Evolutionary conservation across 2,113 vertebrate species (phyloP).

Genomic region (Neomonachus schauinslandi): DNA sequence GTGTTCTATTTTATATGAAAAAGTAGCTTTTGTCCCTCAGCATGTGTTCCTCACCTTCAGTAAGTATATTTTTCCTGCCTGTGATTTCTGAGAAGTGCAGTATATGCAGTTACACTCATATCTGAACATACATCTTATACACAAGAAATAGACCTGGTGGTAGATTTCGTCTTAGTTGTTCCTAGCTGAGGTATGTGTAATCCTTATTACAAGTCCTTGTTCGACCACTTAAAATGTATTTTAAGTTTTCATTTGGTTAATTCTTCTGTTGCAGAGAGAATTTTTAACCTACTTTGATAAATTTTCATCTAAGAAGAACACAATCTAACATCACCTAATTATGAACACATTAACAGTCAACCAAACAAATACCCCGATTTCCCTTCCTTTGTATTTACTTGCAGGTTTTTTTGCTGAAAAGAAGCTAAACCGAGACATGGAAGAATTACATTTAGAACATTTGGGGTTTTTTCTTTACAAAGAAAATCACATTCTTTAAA

Average conservation of each 20-base stretch:
- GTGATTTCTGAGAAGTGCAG: not conserved
- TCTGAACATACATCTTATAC: not conserved
- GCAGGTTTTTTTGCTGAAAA: not conserved
- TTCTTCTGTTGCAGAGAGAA: conserved; percentile 41
- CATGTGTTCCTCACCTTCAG: not conserved
- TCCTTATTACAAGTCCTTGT: not conserved
- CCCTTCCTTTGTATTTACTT: not conserved
- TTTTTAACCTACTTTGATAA: not conserved
- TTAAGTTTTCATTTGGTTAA: not conserved
- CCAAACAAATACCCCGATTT: not conserved
- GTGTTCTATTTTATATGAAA: not conserved
- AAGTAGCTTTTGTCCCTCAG: conserved; percentile 7
- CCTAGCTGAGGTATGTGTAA: not conserved
- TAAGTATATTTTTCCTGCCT: not conserved
- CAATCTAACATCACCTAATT: not conserved
- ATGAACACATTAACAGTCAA: not conserved
- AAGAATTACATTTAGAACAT: not conserved
- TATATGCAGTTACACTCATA: not conserved
- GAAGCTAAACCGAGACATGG: not conserved
- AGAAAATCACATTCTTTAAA: not conserved
- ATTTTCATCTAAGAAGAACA: conserved; percentile 25
- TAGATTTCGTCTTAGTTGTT: not conserved
- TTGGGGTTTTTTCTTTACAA: not conserved
- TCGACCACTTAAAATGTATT: not conserved
- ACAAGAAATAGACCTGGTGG: not conserved